These are phyloP conservation scores for Erpornis zantholeuca DNA, from an alignment of 2,113 vertebrate genomes.

Conservation along the genomic window DNA sequence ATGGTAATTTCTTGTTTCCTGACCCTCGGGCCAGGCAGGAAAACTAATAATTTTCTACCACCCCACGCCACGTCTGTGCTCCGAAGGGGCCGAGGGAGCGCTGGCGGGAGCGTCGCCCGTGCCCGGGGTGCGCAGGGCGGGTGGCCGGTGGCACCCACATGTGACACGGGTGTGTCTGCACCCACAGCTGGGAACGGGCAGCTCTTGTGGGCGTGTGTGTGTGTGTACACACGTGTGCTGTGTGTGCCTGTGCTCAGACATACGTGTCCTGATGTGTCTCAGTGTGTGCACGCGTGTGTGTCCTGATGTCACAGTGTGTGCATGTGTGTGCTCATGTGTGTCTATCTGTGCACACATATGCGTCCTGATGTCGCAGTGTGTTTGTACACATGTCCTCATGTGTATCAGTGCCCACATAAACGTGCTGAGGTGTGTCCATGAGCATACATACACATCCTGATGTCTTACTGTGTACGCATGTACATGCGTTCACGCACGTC, in stretches of 20 bases:
- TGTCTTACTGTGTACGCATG: too few species aligned
- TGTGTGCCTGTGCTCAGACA: background rate
- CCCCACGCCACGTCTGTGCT: slow-evolving; percentile 40
- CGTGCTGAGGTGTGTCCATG: background rate
- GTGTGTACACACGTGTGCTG: fast-evolving
- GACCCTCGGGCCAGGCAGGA: slow-evolving; percentile 44
- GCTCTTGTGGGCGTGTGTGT: background rate
- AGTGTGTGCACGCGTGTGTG: background rate
- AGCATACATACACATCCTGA: background rate
- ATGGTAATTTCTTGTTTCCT: slow-evolving; percentile 74
- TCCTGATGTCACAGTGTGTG: background rate
- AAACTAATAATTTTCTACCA: slow-evolving; percentile 45
- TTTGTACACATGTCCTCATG: fast-evolving
- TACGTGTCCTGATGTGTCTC: background rate
- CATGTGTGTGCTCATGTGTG: background rate
- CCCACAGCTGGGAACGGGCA: background rate
- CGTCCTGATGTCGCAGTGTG: background rate
- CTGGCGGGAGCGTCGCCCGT: background rate
- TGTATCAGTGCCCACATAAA: fast-evolving
- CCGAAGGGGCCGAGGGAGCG: background rate
- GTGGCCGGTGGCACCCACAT: background rate
- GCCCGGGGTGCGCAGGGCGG: background rate
- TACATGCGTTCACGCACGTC: too few species aligned
- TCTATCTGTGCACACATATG: fast-evolving
- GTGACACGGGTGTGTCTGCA: background rate